phyloP scores from a whole-genome alignment of 2,888 invertebrate genomes.

The Dryococelus australis region DNA sequence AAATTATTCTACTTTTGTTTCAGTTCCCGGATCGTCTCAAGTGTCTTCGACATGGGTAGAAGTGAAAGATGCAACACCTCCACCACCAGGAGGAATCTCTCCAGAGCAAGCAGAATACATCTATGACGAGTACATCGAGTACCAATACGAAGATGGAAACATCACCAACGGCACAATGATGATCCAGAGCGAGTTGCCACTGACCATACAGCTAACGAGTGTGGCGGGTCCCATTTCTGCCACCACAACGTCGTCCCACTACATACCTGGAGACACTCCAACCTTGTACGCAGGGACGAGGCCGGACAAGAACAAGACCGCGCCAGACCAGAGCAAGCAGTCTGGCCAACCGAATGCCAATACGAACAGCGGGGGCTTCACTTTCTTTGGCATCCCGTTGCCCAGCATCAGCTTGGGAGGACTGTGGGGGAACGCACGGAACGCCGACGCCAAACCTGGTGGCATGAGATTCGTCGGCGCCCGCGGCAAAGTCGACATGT shows the following conservation, averaged over 20 bases:
- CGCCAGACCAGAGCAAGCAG: constrained; percentile 52
- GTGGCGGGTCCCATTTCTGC: not conserved
- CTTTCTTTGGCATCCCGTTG: constrained; percentile 85
- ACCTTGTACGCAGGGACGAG: constrained; percentile 64
- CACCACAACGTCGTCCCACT: constrained; percentile 53
- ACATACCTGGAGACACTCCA: constrained; percentile 66
- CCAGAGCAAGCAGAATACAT: constrained; percentile 83
- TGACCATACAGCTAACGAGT: constrained; percentile 30
- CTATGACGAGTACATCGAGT: constrained; percentile 84
- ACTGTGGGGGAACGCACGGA: constrained; percentile 56
- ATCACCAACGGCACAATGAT: constrained; percentile 48
- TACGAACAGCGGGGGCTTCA: constrained; percentile 70
- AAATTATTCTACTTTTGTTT: not conserved
- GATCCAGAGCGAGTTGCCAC: constrained; percentile 33
- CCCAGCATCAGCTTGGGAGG: constrained; percentile 71
- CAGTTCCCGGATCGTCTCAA: constrained; percentile 62
- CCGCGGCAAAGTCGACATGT: constrained; percentile 55
- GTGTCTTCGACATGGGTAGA: constrained; percentile 66
- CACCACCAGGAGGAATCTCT: constrained; percentile 62
- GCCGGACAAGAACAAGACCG: constrained; percentile 49
- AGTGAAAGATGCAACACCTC: constrained; percentile 56
- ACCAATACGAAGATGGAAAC: constrained; percentile 65
- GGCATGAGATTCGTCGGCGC: constrained; percentile 39
- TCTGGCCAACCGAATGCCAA: constrained; percentile 49
- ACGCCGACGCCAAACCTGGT: constrained; percentile 55